Conservation (phyloP, 2,888 invertebrate species). For the Cheilosia urbana region DNA sequence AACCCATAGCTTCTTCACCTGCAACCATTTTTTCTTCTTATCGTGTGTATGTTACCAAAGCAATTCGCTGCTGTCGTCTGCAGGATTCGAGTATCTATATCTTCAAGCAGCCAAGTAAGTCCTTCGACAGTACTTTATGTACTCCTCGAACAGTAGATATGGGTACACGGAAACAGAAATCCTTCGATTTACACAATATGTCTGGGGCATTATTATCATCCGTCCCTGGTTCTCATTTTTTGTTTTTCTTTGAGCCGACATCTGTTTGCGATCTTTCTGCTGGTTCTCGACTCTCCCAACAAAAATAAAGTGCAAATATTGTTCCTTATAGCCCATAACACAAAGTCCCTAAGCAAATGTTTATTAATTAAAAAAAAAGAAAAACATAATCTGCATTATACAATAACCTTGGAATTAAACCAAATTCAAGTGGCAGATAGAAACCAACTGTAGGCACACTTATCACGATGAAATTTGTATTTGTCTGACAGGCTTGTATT, state of each 20-base stretch:
- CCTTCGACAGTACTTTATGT: background rate
- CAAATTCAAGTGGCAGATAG: constrained; percentile 28
- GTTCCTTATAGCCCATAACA: constrained; percentile 52
- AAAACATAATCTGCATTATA: background rate
- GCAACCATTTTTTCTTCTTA: constrained; percentile 13
- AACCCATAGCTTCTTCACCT: background rate
- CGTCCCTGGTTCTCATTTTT: constrained; percentile 10
- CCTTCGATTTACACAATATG: constrained; percentile 67
- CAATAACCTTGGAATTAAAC: background rate
- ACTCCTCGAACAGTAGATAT: background rate
- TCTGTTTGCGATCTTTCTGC: constrained; percentile 65
- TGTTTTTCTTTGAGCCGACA: constrained; percentile 39
- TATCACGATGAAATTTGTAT: constrained; percentile 18
- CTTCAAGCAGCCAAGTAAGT: constrained; percentile 1
- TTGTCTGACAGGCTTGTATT: constrained; percentile 43
- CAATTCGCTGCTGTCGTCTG: constrained; percentile 45
- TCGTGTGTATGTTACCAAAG: constrained; percentile 19
- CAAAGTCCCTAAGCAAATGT: constrained; percentile 39
- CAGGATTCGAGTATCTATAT: constrained; percentile 44
- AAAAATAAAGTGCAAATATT: constrained; percentile 38
- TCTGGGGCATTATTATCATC: constrained; percentile 57
- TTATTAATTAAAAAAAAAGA: constrained; percentile 29
- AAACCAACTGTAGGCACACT: constrained; percentile 25
- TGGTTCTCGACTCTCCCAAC: background rate
- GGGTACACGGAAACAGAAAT: constrained; percentile 59